These are phyloP conservation scores for Amphiprion ocellaris DNA, from an alignment of 2,113 vertebrate genomes.

Conservation along the genomic window DNA sequence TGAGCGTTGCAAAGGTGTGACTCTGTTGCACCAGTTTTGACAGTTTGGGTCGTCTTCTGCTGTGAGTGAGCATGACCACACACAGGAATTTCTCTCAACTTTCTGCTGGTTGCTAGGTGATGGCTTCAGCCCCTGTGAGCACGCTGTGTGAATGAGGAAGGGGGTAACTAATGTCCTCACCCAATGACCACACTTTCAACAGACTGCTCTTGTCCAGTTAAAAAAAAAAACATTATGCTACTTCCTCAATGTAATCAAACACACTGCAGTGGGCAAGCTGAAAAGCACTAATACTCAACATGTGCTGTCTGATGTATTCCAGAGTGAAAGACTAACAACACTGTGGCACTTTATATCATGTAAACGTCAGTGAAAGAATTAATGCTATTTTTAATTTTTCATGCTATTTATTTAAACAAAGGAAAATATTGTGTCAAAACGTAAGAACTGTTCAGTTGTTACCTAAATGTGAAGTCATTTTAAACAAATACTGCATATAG, in stretches of 20 bases:
- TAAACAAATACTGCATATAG: no score
- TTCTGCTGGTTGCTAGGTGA: slow-evolving; percentile 82
- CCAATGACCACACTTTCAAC: slow-evolving; percentile 89
- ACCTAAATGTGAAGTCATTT: no score
- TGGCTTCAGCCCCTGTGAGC: slow-evolving; percentile 80
- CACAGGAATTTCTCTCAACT: slow-evolving; percentile 71
- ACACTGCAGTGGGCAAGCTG: slow-evolving; percentile 45
- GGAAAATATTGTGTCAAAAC: no score
- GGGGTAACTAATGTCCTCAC: slow-evolving; percentile 85
- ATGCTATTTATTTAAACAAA: no score
- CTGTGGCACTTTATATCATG: background rate
- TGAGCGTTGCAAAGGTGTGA: background rate
- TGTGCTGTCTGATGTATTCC: slow-evolving; percentile 63
- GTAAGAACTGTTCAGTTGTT: no score
- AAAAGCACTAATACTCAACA: slow-evolving; percentile 68
- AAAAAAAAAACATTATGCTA: slow-evolving; percentile 78
- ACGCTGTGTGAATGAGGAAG: slow-evolving; percentile 77
- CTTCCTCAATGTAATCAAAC: slow-evolving; percentile 70
- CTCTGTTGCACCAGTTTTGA: slow-evolving; percentile 41
- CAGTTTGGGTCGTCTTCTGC: slow-evolving; percentile 48
- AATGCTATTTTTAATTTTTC: no score
- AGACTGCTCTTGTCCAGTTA: slow-evolving; percentile 80
- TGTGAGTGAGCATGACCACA: slow-evolving; percentile 61
- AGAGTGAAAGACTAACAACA: slow-evolving; percentile 19
- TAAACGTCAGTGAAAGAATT: background rate